Evolutionary conservation across 2,888 invertebrate species (phyloP).

Genomic region (Pyrgus malvae): DNA sequence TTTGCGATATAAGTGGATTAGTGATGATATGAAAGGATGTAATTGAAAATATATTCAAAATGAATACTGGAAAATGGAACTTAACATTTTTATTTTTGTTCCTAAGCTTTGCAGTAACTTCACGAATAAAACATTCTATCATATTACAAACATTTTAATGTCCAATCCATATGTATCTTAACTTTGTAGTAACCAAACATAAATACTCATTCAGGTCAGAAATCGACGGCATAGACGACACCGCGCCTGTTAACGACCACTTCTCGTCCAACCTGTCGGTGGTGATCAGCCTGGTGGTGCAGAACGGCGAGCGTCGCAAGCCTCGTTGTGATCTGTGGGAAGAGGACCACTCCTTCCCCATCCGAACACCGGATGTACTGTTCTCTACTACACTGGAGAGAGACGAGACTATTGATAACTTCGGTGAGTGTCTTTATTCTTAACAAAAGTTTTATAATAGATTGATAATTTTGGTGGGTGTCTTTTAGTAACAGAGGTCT

Average conservation of each 20-base stretch:
- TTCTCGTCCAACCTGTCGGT: constrained; percentile 87
- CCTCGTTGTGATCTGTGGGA: constrained; percentile 90
- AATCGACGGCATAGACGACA: constrained; percentile 90
- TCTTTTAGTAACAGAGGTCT: too few species aligned
- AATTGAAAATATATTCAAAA: too few species aligned
- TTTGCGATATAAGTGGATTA: too few species aligned
- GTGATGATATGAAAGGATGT: too few species aligned
- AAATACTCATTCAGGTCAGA: constrained; percentile 78
- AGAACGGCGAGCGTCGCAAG: constrained; percentile 84
- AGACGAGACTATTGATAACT: constrained; percentile 92
- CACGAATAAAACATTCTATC: too few species aligned
- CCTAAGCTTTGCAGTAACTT: too few species aligned
- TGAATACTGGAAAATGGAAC: too few species aligned
- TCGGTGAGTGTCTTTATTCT: constrained; percentile 77
- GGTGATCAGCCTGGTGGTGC: constrained; percentile 86
- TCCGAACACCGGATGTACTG: constrained; percentile 78
- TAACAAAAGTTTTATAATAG: not conserved
- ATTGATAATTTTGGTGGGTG: too few species aligned
- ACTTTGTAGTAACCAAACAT: not conserved
- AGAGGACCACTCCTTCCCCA: constrained; percentile 82
- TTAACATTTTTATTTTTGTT: too few species aligned
- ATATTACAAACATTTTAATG: too few species aligned
- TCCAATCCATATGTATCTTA: too few species aligned
- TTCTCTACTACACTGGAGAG: constrained; percentile 90
- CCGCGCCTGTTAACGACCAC: constrained; percentile 82